A percentile compares a stretch with the other conserved stretches of the same genome.
Evolutionary conservation across 1,140 invertebrate species (phyloP).

Genomic region (Drosophila erecta): DNA sequence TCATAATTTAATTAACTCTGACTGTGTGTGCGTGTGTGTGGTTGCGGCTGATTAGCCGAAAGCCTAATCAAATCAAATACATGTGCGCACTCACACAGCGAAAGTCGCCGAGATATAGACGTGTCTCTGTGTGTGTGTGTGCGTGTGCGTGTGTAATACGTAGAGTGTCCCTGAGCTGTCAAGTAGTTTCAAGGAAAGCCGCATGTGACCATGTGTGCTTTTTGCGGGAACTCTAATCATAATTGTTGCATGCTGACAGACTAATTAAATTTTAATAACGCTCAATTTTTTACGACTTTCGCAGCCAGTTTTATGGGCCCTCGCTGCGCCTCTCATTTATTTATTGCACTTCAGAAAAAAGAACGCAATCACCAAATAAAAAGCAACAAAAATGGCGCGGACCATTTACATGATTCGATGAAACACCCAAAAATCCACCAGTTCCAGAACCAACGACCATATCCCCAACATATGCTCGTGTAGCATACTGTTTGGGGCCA

Average conservation of each 20-base stretch:
- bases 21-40: constrained; percentile 28
- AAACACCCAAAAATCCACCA: constrained; percentile 1
- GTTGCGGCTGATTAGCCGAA: constrained; percentile 56
- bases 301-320: constrained; percentile 29
- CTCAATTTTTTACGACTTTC: constrained; percentile 44
- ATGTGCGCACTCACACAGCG: constrained; percentile 29
- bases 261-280: constrained; percentile 81
- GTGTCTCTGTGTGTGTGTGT: no score
- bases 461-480: constrained; percentile 62
- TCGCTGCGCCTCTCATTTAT: constrained; percentile 43
- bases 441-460: background rate
- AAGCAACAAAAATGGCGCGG: background rate
- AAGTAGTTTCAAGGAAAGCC: constrained; percentile 21
- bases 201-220: constrained; percentile 20
- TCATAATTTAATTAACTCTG: constrained; percentile 80
- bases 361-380: background rate
- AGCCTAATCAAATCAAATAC: constrained; percentile 63
- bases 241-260: constrained; percentile 60
- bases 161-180: constrained; percentile 29
- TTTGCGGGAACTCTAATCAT: constrained; percentile 43
- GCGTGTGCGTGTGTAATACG: background rate
- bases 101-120: background rate
- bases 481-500: constrained; percentile 63
- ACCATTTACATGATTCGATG: constrained; percentile 34
- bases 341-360: constrained; percentile 57